phyloP scores from a whole-genome alignment of 1,140 invertebrate genomes.

The Thalassaphorura encarpata region DNA sequence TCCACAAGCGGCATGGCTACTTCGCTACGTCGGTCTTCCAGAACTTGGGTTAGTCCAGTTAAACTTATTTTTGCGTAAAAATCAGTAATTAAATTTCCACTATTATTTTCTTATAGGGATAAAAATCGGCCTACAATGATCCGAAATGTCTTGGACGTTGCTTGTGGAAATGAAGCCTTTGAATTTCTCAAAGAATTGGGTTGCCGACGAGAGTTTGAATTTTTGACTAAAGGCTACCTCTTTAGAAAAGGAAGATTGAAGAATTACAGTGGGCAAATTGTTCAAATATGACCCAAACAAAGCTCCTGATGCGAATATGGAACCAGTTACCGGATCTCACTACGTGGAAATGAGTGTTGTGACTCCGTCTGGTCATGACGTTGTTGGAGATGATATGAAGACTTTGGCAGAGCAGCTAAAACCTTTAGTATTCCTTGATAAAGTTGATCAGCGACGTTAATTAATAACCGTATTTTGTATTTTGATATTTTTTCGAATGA shows the following conservation, averaged over 20 bases:
- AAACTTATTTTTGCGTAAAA: too few relatives aligned
- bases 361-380: constrained; percentile 83
- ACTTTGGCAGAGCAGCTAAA: constrained; percentile 89
- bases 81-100: too few relatives aligned
- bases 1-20: constrained; percentile 69
- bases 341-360: constrained; percentile 90
- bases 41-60: too few relatives aligned
- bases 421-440: constrained; percentile 79
- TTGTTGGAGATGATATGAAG: constrained; percentile 90
- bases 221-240: constrained; percentile 85
- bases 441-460: constrained; percentile 69
- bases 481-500: too few relatives aligned
- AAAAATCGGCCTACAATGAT: constrained; percentile 81
- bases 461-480: too few relatives aligned
- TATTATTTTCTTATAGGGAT: constrained; percentile 55
- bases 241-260: constrained; percentile 96
- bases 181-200: constrained; percentile 89
- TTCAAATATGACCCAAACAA: constrained; percentile 58
- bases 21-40: constrained; percentile 57
- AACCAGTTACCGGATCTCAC: constrained; percentile 83
- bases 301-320: constrained; percentile 49
- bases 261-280: constrained; percentile 88
- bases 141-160: constrained; percentile 81
- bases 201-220: constrained; percentile 84
- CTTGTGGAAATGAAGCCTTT: constrained; percentile 74